Percentiles rank a stretch among this genome's conserved stretches.
Conservation (phyloP, 2,888 invertebrate genomes). For the Periphyllus acericola region DNA sequence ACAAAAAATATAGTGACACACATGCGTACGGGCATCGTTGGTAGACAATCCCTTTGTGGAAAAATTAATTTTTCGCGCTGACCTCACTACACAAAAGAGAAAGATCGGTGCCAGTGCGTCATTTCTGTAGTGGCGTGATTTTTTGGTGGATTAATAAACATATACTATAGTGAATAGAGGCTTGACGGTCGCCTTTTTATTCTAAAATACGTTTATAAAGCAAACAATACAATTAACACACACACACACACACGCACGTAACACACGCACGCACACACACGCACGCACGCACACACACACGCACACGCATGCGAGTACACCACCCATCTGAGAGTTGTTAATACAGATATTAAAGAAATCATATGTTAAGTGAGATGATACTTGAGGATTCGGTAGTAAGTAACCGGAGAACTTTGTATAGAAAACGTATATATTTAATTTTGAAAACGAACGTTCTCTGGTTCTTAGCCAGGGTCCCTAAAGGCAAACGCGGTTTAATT, state of each 20-base stretch:
- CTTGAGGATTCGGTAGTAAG: too few relatives aligned
- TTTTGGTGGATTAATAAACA: constrained; percentile 14
- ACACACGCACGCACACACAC: too few relatives aligned
- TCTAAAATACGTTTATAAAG: constrained; percentile 10
- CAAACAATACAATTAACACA: not conserved
- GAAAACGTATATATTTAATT: constrained; percentile 49
- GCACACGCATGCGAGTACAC: not conserved
- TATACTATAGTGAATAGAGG: not conserved
- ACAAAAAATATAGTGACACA: not conserved
- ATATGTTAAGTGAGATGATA: not conserved
- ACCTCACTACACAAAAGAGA: constrained; percentile 8
- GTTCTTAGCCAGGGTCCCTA: constrained; percentile 31
- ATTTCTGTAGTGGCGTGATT: not conserved
- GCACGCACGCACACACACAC: too few relatives aligned
- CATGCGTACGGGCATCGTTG: not conserved
- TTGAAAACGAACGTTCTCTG: constrained; percentile 34
- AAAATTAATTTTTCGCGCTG: constrained; percentile 16
- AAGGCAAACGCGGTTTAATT: constrained; percentile 53
- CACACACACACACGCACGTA: too few relatives aligned
- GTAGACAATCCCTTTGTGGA: not conserved
- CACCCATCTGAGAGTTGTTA: constrained; percentile 41
- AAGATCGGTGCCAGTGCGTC: not conserved
- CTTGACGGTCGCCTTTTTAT: not conserved
- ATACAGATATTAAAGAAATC: constrained; percentile 30
- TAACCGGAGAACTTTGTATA: too few relatives aligned